Base-by-base conservation (phyloP, 1,140 invertebrate genomes). In the Carcinoscorpius rotundicauda region DNA sequence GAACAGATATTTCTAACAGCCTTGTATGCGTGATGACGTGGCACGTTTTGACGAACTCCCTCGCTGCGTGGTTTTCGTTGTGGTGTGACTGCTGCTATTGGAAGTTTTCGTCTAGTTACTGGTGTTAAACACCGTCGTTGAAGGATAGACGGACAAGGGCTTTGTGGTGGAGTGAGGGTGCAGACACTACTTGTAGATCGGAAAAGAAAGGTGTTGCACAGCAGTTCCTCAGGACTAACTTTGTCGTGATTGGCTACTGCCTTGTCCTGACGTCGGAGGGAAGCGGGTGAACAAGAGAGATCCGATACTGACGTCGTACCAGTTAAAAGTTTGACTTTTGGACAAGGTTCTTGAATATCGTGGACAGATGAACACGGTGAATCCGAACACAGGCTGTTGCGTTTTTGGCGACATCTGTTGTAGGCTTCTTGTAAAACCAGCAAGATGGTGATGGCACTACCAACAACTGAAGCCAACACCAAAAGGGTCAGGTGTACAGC, bases 171-270 rank as follows among this genome's bases (percentile, higher is more conserved):
- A 6, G 53, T 8, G n/a, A n/a, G 6, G 53, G 53, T 55, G 53
- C 53, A 55, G 53, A 55, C n/a, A 8, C 6, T 8, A n/a, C 53
- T 55, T 6, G 64, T 9, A 6, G 64, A 66, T n/a, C 62, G 58
- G 29, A 68, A 68, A 53, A 68, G 58, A 53, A 68, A 68, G 56
- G 63, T 64, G 9, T 68, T 68, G 29, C 66, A 62, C 53, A 68
- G 64, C 8, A 65, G 66, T n/a, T 68, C 67, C 64, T 68, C 67
- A 4, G 67, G 67, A 56, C 66, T 60, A 8, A 51, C 60, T 29
- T 29, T 29, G 29, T 29, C 29, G 0, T 29, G 29, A 29, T 29
- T 29, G 29, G 29, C 29, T 29, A 29, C 29, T 29, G 29, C 29
- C 29, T 29, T 29, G 29, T 29, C 29, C 2, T 29, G 6, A 5